phyloP scores from a whole-genome alignment of 2,113 vertebrate genomes.

The Irena cyanogastra region DNA sequence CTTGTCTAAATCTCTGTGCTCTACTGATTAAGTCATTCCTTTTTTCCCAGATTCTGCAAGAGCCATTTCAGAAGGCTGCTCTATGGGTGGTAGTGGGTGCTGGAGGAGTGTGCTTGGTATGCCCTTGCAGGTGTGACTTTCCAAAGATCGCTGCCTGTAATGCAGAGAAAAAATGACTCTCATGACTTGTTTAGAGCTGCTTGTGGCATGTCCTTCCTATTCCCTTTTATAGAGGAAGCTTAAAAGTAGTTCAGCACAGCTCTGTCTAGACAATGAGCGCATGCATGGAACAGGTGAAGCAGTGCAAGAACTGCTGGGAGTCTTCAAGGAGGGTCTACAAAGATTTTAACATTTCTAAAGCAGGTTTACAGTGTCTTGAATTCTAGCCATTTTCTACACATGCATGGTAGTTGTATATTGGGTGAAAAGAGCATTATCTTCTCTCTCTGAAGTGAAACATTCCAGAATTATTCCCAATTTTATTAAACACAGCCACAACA shows the following conservation, averaged over 20 bases:
- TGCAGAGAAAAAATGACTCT: neutral
- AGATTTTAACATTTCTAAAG: neutral
- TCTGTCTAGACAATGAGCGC: neutral
- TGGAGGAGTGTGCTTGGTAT: neutral
- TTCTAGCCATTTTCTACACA: neutral
- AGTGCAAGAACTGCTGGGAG: neutral
- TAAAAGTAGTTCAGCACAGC: neutral
- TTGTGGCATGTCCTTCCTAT: neutral
- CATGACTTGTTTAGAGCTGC: neutral
- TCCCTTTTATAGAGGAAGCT: neutral
- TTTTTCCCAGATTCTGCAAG: neutral
- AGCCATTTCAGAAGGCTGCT: neutral
- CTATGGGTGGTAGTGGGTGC: neutral
- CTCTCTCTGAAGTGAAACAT: neutral
- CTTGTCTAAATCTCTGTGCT: neutral
- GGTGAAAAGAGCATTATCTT: neutral
- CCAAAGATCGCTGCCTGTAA: neutral
- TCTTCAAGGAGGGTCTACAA: neutral
- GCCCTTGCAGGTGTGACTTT: neutral
- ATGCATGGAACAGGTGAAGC: neutral
- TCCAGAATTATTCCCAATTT: neutral
- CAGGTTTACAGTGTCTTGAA: neutral
- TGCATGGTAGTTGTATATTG: rapidly evolving
- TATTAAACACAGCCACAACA: neutral
- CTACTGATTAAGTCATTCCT: neutral